phyloP scores from a whole-genome alignment of 2,113 vertebrate species.

The Petrocephalus microphthalmus region DNA sequence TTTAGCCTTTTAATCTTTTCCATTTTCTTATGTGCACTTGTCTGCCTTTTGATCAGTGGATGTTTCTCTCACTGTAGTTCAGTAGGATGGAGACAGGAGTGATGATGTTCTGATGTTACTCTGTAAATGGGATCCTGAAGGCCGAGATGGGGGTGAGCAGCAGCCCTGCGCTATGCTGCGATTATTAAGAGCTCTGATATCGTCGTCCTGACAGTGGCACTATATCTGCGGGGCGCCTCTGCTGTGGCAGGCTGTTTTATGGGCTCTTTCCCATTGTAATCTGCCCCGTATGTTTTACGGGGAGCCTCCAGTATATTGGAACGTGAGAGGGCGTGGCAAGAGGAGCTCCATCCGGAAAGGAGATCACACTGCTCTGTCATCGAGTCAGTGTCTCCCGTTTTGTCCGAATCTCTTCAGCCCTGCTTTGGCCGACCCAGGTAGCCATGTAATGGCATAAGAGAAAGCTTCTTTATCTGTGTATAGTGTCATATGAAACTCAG shows the following conservation, averaged over 20 bases:
- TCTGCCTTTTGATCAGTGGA: not conserved
- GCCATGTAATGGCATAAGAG: not conserved
- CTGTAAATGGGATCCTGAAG: not conserved
- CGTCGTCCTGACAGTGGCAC: not conserved
- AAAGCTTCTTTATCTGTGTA: not conserved
- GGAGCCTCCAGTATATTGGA: not conserved
- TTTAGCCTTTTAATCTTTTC: not conserved
- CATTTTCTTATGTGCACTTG: not conserved
- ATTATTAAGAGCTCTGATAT: not conserved
- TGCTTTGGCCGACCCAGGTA: not conserved
- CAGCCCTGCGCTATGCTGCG: not conserved
- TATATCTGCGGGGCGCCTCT: not conserved
- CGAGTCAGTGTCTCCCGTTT: slow-evolving; percentile 9
- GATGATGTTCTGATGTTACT: not conserved
- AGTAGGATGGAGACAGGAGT: not conserved
- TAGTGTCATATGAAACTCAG: not conserved
- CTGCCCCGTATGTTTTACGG: not conserved
- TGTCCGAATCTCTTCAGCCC: slow-evolving; percentile 18
- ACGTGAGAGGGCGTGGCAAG: not conserved
- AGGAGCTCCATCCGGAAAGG: too few species aligned
- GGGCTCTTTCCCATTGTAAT: not conserved
- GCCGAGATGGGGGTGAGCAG: not conserved
- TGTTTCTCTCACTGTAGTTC: not conserved
- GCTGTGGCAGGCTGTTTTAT: not conserved
- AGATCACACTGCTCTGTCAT: not conserved